Conservation (phyloP, 1,140 invertebrate species). For the Eulimnadia texana region DNA sequence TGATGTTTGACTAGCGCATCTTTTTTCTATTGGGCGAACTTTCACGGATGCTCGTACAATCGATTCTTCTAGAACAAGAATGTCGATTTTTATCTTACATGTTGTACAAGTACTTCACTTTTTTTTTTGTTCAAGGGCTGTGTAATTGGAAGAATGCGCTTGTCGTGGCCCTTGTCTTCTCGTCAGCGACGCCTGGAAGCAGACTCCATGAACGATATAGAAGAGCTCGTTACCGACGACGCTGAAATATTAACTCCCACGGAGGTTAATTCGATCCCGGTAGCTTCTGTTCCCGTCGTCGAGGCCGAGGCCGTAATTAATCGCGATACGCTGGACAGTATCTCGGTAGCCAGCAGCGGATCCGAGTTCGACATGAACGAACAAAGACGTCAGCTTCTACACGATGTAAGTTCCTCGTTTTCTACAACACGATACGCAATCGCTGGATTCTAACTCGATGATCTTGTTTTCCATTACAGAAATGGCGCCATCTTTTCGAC, state of each 20-base stretch:
- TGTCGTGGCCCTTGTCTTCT: background rate
- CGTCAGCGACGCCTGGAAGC: background rate
- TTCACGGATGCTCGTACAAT: too few relatives aligned
- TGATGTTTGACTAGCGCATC: too few relatives aligned
- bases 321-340: background rate
- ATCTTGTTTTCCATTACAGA: constrained; percentile 42
- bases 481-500: constrained; percentile 71
- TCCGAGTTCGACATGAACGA: constrained; percentile 18
- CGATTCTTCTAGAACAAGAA: too few relatives aligned
- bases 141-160: background rate
- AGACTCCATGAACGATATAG: background rate
- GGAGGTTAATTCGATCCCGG: background rate
- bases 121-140: background rate
- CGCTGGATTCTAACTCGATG: constrained; percentile 10
- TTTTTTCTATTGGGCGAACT: too few relatives aligned
- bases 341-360: background rate
- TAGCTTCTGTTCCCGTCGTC: too few relatives aligned
- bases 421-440: background rate
- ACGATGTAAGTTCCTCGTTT: constrained; percentile 18
- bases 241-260: background rate
- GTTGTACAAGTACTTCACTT: too few relatives aligned
- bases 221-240: background rate
- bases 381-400: constrained; percentile 18
- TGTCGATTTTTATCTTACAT: too few relatives aligned
- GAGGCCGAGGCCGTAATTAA: background rate